A percentile compares a stretch with the other conserved stretches of the same genome.
These are phyloP conservation scores for Diabrotica balteata DNA, from an alignment of 2,888 invertebrate species.

Conservation along the genomic window DNA sequence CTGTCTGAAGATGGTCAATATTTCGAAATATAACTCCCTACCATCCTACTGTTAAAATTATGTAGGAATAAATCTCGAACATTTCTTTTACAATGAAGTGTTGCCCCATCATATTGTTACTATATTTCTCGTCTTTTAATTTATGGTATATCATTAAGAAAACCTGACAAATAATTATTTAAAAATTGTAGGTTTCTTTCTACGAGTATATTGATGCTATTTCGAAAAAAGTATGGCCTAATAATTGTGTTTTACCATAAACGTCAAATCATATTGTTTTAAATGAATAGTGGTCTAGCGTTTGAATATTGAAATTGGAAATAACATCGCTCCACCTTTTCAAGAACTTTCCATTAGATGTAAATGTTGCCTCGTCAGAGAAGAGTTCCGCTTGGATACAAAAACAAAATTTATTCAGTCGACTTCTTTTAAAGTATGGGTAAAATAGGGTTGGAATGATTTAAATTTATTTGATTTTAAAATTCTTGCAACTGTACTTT, in stretches of 20 bases:
- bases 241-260: neutral
- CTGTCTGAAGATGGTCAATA: too few relatives aligned
- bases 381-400: conserved; percentile 9
- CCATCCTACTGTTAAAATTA: too few relatives aligned
- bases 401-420: conserved; percentile 7
- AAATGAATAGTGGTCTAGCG: conserved; percentile 7
- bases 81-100: neutral
- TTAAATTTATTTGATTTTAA: neutral
- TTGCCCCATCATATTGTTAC: neutral
- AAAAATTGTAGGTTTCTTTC: conserved; percentile 9
- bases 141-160: neutral
- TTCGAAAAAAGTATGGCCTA: neutral
- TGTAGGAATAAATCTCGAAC: too few relatives aligned
- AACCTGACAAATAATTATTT: neutral
- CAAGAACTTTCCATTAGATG: conserved; percentile 1
- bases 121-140: neutral
- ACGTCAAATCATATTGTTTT: conserved; percentile 2
- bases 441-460: too few relatives aligned
- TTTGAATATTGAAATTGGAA: neutral
- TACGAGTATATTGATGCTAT: conserved; percentile 1
- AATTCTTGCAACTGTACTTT: too few relatives aligned
- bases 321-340: conserved; percentile 1
- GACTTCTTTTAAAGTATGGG: neutral
- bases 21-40: too few relatives aligned
- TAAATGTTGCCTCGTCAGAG: conserved; percentile 6